Evolutionary conservation across 2,888 invertebrate genomes (phyloP).

Genomic region (Synanthedon formicaeformis): DNA sequence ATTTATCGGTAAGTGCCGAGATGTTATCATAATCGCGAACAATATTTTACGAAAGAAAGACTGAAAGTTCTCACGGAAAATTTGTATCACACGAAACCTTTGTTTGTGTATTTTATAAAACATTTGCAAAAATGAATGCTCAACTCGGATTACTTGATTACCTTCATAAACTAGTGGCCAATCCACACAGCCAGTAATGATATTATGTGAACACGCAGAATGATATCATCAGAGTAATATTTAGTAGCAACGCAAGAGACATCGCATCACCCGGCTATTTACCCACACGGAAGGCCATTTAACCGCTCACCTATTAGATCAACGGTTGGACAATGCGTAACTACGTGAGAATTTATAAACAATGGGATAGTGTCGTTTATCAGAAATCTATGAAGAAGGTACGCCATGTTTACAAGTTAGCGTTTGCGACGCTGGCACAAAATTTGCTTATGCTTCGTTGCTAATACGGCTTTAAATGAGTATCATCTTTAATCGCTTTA

Average conservation of each 20-base stretch:
- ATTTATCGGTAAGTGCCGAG: neutral
- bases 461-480: no score
- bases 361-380: neutral
- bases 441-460: no score
- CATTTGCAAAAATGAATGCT: neutral
- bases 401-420: no score
- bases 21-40: neutral
- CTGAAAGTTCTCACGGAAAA: neutral
- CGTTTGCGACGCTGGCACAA: no score
- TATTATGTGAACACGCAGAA: constrained; percentile 23
- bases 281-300: constrained; percentile 9
- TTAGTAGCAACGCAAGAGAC: constrained; percentile 11
- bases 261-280: constrained; percentile 27
- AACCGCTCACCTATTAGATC: constrained; percentile 12
- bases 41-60: neutral
- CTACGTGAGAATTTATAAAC: neutral
- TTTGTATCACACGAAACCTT: neutral
- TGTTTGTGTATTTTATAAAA: neutral
- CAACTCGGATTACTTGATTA: constrained; percentile 18
- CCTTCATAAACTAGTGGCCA: constrained; percentile 28
- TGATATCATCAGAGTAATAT: constrained; percentile 36
- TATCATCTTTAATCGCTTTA: neutral
- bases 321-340: constrained; percentile 1
- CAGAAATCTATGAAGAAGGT: no score
- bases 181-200: constrained; percentile 17